phyloP scores from a whole-genome alignment of 2,113 vertebrate species.

The Numenius arquata region DNA sequence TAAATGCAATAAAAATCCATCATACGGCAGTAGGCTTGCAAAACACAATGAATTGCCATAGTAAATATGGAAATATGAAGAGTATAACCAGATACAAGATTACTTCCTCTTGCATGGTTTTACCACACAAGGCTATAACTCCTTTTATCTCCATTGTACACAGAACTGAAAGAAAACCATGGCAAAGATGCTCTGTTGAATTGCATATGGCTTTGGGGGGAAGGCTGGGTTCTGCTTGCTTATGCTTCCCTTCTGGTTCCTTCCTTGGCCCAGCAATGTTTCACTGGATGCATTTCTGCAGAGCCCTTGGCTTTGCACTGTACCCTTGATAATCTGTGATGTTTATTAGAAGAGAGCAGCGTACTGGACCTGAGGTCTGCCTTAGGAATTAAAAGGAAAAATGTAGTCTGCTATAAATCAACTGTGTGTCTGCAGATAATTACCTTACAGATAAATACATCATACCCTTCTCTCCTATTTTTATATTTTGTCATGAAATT shows the following conservation, averaged over 20 bases:
- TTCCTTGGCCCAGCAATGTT: background rate
- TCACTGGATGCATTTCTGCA: background rate
- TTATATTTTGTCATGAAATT: background rate
- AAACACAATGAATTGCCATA: slow-evolving; percentile 1
- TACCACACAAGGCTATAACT: background rate
- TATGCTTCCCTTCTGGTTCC: background rate
- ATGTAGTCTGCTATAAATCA: background rate
- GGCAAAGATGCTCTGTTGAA: background rate
- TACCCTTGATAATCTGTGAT: background rate
- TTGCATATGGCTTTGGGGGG: background rate
- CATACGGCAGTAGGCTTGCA: background rate
- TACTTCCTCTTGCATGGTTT: background rate
- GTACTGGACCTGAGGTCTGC: background rate
- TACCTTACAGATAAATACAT: background rate
- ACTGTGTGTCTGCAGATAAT: background rate
- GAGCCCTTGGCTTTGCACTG: background rate
- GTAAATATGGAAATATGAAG: background rate
- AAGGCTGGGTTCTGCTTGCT: background rate
- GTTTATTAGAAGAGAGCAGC: background rate
- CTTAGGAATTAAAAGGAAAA: background rate
- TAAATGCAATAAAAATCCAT: slow-evolving; percentile 50
- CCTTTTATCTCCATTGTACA: background rate
- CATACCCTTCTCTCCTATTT: background rate
- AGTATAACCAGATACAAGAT: background rate
- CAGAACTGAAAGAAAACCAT: background rate